Conservation (phyloP, 2,888 invertebrate species). For the Axea sp. region DNA sequence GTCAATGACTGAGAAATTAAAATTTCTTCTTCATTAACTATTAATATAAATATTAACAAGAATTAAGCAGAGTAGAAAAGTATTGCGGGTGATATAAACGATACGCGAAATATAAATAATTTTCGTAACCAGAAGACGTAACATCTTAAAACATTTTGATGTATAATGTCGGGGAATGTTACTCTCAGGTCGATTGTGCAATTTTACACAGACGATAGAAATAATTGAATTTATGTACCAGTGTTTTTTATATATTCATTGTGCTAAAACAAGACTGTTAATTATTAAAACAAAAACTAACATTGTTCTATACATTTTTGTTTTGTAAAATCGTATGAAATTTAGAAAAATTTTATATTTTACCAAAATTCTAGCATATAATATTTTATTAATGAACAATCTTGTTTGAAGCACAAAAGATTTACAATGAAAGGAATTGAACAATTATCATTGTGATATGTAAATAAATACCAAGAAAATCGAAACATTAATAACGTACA, state of each 20-base stretch:
- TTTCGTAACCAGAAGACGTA: constrained; percentile 9
- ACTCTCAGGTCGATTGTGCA: constrained; percentile 56
- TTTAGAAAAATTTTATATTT: background rate
- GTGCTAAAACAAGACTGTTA: constrained; percentile 31
- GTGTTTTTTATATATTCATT: constrained; percentile 10
- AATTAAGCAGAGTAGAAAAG: constrained; percentile 9
- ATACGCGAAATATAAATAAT: constrained; percentile 35
- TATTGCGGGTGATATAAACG: constrained; percentile 13
- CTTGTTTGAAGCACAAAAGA: constrained; percentile 19
- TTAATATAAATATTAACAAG: constrained; percentile 3
- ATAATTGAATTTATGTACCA: constrained; percentile 25
- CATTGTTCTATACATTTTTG: background rate
- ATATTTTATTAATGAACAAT: background rate
- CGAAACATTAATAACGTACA: constrained; percentile 50
- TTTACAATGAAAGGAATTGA: constrained; percentile 37
- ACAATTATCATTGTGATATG: constrained; percentile 51
- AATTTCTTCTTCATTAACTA: constrained; percentile 16
- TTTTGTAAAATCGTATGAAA: background rate
- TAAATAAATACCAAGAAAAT: constrained; percentile 40
- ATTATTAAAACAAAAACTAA: background rate
- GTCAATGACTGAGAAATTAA: constrained; percentile 5
- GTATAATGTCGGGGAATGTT: constrained; percentile 17
- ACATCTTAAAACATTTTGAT: constrained; percentile 16
- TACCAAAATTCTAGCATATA: too few relatives aligned
- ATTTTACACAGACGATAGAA: constrained; percentile 47